A percentile compares a stretch with the other conserved stretches of the same genome.
Conservation (phyloP, 2,113 vertebrate genomes). For the Chaetodon trifascialis region DNA sequence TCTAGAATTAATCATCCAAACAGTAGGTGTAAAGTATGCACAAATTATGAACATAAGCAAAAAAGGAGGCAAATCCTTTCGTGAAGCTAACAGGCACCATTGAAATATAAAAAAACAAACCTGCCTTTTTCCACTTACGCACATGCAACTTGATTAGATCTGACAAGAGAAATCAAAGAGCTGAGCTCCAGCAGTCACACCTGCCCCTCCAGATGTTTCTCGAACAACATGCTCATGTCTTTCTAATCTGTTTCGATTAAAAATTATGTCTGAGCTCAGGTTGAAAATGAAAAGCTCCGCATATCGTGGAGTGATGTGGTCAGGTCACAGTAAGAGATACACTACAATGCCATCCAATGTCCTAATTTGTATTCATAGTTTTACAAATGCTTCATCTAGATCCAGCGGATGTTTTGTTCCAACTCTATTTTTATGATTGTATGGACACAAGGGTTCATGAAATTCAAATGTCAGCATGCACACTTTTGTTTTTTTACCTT, state of each 20-base stretch:
- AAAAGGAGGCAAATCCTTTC: background rate
- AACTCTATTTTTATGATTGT: background rate
- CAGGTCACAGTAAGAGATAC: background rate
- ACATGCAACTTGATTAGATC: background rate
- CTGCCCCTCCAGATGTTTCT: conserved; percentile 12
- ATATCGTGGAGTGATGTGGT: background rate
- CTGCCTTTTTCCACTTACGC: background rate
- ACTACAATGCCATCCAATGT: background rate
- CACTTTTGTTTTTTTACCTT: background rate
- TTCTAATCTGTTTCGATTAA: background rate
- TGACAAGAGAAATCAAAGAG: background rate
- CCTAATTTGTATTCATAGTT: conserved; percentile 3
- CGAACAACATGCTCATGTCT: background rate
- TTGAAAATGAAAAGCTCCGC: background rate
- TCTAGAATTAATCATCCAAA: background rate
- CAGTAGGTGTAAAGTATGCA: background rate
- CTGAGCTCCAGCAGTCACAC: background rate
- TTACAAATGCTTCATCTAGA: background rate
- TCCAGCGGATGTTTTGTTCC: background rate
- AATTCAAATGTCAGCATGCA: background rate
- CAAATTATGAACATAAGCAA: background rate
- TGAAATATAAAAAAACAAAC: background rate
- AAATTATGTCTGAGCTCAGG: background rate
- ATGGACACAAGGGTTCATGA: background rate
- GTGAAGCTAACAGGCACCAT: background rate